These are phyloP conservation scores for Gallinago jamesoni DNA, from an alignment of 2,113 vertebrate species.

Conservation along the genomic window DNA sequence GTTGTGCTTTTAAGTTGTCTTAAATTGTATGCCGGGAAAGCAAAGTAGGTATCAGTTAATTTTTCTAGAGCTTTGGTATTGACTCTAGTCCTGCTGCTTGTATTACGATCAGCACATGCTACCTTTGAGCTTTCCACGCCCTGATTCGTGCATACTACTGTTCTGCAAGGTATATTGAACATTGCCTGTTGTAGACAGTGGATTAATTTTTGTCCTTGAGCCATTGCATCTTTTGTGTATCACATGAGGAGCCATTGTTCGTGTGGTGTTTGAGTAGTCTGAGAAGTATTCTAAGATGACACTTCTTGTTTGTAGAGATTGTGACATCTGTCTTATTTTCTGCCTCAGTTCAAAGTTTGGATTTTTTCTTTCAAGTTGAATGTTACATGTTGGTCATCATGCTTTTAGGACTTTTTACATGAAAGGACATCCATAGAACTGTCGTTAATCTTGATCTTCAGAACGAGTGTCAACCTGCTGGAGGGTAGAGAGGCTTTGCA, in stretches of 20 bases:
- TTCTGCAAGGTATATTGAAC: neutral
- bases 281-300: neutral
- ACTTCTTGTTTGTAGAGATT: neutral
- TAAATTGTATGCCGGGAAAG: neutral
- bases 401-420: neutral
- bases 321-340: neutral
- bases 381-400: neutral
- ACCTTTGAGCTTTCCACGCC: neutral
- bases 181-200: rapidly evolving
- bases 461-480: neutral
- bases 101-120: neutral
- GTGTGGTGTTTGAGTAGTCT: neutral
- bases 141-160: neutral
- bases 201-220: neutral
- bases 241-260: neutral
- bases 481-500: too few species aligned
- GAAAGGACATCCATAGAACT: neutral
- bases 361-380: neutral
- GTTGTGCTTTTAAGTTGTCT: neutral
- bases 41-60: neutral
- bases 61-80: neutral
- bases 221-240: neutral
- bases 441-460: neutral
- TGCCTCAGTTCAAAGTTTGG: neutral
- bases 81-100: neutral